A percentile compares a stretch with the other conserved stretches of the same genome.
Conservation (phyloP, 1,140 invertebrate species). For the Himalopsyche phryganea region DNA sequence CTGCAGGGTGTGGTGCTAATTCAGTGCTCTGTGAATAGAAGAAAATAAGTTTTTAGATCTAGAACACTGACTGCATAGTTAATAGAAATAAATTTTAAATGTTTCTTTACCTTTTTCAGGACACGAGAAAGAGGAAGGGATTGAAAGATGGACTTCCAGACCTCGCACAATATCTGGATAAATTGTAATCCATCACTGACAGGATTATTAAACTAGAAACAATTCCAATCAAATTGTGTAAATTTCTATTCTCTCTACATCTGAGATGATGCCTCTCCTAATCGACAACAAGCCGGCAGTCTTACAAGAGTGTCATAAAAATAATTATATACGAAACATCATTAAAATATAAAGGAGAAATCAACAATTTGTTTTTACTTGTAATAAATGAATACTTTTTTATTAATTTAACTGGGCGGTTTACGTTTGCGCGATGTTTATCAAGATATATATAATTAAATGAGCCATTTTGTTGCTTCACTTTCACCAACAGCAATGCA, state of each 20-base stretch:
- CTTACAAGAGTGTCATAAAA: neutral
- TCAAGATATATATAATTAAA: neutral
- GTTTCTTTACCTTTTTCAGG: too few relatives aligned
- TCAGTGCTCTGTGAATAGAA: too few relatives aligned
- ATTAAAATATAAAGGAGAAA: constrained; percentile 26
- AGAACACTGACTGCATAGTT: too few relatives aligned
- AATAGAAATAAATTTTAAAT: too few relatives aligned
- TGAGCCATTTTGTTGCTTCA: constrained; percentile 6
- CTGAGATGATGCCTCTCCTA: neutral
- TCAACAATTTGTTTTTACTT: constrained; percentile 27
- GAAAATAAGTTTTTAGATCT: too few relatives aligned
- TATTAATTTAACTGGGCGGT: neutral
- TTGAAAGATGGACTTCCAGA: constrained; percentile 96
- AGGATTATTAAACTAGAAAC: constrained; percentile 10
- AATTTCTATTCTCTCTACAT: constrained; percentile 1
- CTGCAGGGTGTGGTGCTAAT: too few relatives aligned
- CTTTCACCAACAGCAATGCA: neutral
- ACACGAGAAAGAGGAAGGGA: constrained; percentile 98
- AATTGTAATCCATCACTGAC: constrained; percentile 70
- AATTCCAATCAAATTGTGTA: constrained; percentile 29
- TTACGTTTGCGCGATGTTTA: constrained; percentile 1
- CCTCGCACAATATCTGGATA: constrained; percentile 88
- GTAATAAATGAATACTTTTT: constrained; percentile 14
- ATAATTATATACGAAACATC: neutral
- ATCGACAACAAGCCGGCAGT: too few relatives aligned